Percentiles rank a stretch among this genome's conserved stretches.
These are phyloP conservation scores for Drosophila ambigua DNA, from an alignment of 1,140 invertebrate genomes.

Conservation along the genomic window DNA sequence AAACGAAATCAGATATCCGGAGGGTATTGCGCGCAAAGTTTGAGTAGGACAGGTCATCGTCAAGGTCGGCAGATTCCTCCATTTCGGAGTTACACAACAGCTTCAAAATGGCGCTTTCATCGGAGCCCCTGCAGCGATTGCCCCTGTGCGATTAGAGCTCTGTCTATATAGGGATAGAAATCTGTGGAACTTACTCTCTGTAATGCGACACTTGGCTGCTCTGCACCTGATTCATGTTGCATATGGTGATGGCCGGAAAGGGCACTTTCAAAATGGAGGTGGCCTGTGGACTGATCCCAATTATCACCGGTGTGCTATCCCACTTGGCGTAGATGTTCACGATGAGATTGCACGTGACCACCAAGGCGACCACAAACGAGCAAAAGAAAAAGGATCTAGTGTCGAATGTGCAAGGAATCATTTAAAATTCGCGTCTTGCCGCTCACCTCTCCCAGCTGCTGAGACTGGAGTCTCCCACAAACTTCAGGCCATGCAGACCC, in stretches of 20 bases:
- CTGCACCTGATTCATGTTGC: slow-evolving; percentile 91
- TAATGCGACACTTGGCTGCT: slow-evolving; percentile 83
- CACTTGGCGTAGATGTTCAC: slow-evolving; percentile 89
- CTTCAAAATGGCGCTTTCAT: slow-evolving; percentile 50
- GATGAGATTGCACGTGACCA: slow-evolving; percentile 88
- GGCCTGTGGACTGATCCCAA: slow-evolving; percentile 88
- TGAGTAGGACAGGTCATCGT: slow-evolving; percentile 5
- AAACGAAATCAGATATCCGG: slow-evolving; percentile 57
- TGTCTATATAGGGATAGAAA: not conserved
- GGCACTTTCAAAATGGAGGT: slow-evolving; percentile 87
- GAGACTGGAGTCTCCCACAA: slow-evolving; percentile 88
- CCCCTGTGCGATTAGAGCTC: not conserved
- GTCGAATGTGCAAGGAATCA: not conserved
- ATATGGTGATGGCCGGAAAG: slow-evolving; percentile 91
- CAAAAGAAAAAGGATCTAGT: slow-evolving; percentile 70
- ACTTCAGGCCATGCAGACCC: slow-evolving; percentile 89
- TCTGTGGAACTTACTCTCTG: slow-evolving; percentile 41
- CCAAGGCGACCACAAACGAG: slow-evolving; percentile 87
- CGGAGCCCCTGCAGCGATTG: slow-evolving; percentile 39
- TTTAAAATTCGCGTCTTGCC: not conserved
- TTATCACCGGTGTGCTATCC: slow-evolving; percentile 89
- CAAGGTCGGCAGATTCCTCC: slow-evolving; percentile 2
- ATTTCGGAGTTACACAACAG: slow-evolving; percentile 47
- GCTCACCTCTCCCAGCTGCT: slow-evolving; percentile 88
- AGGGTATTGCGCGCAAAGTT: slow-evolving; percentile 38